Evolutionary conservation across 2,113 vertebrate species (phyloP), one percentile per base, ranked within the genome.

Genomic region (Typhlomys cinereus): DNA sequence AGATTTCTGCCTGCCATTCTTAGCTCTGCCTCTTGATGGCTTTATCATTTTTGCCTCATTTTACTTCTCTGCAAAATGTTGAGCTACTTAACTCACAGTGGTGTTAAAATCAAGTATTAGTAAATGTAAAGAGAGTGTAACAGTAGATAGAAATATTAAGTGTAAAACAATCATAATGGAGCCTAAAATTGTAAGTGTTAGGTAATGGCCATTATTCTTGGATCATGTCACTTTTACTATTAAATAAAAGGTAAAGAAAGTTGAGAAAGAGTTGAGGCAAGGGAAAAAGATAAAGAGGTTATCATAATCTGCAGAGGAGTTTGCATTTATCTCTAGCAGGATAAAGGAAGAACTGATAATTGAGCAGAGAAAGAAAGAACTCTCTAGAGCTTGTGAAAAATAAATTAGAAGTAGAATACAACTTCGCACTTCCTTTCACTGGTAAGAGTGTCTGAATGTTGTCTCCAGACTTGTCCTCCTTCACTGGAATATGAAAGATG

Each of bases 291-390:
- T 75, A 34, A 70, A 70, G 44, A 69, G 79, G 52, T 92, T 50
- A 29, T 36, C 59, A 75, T 57, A 75, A 85, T 70, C 29, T 85
- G 13, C 64, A 92, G 71, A 87, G 59, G 17, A 31, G 27, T 76
- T 93, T 54, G 75, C 25, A 44, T 91, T 86, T 86, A 91, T 83
- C 67, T 69, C 64, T 27, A 69, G 29, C 34, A 64, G 44, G 11
- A 84, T 67, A 79, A 89, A 61, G 87, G 34, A 50, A 84, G 29
- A 64, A 62, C 41, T 94, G 67, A 84, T 62, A 69, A 84, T 29
- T 88, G 69, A 67, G 50, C 62, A 8, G 70, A 85, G 87, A 91
- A 94, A 14, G 46, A 41, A 76, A 86, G 57, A 93, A 67, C n/a
- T 66, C 25, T 80, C 23, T 62, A 23, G 25, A 6, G 21, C 14